Evolutionary conservation across 2,888 invertebrate genomes (phyloP).

Genomic region (Pseudococcus viburni): DNA sequence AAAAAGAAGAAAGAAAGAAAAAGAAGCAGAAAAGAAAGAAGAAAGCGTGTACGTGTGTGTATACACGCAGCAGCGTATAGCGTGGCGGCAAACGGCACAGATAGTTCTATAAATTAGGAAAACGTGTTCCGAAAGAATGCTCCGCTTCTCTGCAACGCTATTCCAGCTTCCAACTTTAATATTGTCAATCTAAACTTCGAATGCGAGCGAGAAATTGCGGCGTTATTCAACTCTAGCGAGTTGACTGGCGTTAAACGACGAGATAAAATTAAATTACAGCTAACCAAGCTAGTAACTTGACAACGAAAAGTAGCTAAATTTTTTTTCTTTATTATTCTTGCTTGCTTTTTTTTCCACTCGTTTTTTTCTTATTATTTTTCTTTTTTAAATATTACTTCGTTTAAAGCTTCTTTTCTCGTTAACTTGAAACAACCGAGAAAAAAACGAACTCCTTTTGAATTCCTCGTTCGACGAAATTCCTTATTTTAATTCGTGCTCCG

Average conservation of each 20-base stretch:
- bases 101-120: constrained; percentile 51
- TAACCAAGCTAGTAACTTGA: constrained; percentile 50
- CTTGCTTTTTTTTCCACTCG: background rate
- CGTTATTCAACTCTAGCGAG: constrained; percentile 37
- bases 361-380: too few species aligned
- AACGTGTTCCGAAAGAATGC: constrained; percentile 57
- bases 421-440: constrained; percentile 29
- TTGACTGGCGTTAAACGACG: constrained; percentile 53
- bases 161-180: constrained; percentile 47
- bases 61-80: background rate
- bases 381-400: constrained; percentile 44
- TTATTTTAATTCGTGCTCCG: background rate
- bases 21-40: constrained; percentile 41
- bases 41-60: constrained; percentile 56
- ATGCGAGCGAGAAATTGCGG: constrained; percentile 53
- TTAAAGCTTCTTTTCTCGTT: constrained; percentile 50
- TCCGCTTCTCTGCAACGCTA: constrained; percentile 36
- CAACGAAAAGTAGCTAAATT: constrained; percentile 53
- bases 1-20: constrained; percentile 41
- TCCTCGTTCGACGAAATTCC: constrained; percentile 30
- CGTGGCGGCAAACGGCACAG: constrained; percentile 33
- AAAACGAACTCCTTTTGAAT: background rate
- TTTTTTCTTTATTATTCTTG: constrained; percentile 48
- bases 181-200: constrained; percentile 53
- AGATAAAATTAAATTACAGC: constrained; percentile 53